A percentile compares a stretch with the other conserved stretches of the same genome.
phyloP scores from a whole-genome alignment of 2,797 vertebrate genomes.

The Numenius phaeopus region DNA sequence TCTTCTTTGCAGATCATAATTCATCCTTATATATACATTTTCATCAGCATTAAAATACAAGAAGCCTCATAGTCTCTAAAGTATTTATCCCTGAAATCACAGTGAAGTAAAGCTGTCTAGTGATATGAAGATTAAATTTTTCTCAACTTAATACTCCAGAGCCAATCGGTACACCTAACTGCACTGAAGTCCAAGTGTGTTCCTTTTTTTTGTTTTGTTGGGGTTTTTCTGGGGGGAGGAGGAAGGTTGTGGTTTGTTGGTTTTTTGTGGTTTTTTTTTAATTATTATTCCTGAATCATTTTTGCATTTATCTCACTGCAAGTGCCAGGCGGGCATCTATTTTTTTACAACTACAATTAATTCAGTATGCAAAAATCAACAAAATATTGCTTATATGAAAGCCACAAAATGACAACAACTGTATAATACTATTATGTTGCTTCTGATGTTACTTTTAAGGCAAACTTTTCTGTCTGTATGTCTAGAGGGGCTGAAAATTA shows the following conservation, averaged over 20 bases:
- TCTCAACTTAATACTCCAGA: neutral
- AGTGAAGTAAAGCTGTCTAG: neutral
- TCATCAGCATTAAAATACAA: neutral
- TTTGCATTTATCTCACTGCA: neutral
- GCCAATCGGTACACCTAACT: rapidly evolving
- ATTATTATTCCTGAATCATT: neutral
- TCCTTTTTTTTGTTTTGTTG: rapidly evolving
- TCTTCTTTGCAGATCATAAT: neutral
- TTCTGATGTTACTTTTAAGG: neutral
- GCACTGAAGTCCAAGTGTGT: neutral
- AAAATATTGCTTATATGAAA: neutral
- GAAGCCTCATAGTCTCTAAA: neutral
- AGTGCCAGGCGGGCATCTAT: neutral
- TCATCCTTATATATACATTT: neutral
- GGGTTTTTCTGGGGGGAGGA: too few relatives aligned
- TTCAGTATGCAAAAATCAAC: neutral
- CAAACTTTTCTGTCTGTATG: neutral
- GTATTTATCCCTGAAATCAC: neutral
- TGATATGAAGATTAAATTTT: neutral
- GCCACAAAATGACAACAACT: neutral
- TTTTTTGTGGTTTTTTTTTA: too few relatives aligned
- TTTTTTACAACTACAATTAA: neutral
- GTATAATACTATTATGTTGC: neutral
- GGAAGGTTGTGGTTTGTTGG: too few relatives aligned
- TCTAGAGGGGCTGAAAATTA: neutral